Evolutionary conservation across 2,113 vertebrate genomes (phyloP).

Genomic region (Pomatostomus ruficeps): DNA sequence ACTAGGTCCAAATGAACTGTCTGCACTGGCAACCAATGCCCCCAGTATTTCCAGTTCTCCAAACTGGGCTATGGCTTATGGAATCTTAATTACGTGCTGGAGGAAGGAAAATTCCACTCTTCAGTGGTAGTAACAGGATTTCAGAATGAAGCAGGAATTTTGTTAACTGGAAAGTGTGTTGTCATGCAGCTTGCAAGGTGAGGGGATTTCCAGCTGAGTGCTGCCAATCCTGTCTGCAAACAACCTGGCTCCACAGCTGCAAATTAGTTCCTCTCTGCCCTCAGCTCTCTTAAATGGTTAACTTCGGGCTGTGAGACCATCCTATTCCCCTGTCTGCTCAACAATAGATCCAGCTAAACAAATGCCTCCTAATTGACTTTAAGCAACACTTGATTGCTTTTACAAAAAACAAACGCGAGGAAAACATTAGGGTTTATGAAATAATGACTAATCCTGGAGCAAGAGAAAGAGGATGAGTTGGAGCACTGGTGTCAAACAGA

Average conservation of each 20-base stretch:
- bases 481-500: conserved; percentile 55
- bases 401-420: conserved; percentile 57
- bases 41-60: neutral
- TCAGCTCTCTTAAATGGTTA: conserved; percentile 27
- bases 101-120: neutral
- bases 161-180: neutral
- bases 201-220: neutral
- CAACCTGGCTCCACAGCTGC: neutral
- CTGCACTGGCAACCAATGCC: neutral
- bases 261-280: conserved; percentile 13
- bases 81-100: neutral
- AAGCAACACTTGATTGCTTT: conserved; percentile 68
- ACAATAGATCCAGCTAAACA: conserved; percentile 64
- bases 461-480: conserved; percentile 49
- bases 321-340: conserved; percentile 40
- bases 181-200: neutral
- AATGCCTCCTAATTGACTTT: conserved; percentile 67
- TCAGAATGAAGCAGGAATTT: neutral
- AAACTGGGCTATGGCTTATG: neutral
- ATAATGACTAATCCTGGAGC: conserved; percentile 66
- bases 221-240: conserved; percentile 27
- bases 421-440: conserved; percentile 56
- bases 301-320: conserved; percentile 16
- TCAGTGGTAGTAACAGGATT: neutral
- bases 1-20: neutral